Percentiles rank a stretch among this genome's conserved stretches.
Evolutionary conservation across 2,113 vertebrate genomes (phyloP).

Genomic region (Poicephalus gulielmi): DNA sequence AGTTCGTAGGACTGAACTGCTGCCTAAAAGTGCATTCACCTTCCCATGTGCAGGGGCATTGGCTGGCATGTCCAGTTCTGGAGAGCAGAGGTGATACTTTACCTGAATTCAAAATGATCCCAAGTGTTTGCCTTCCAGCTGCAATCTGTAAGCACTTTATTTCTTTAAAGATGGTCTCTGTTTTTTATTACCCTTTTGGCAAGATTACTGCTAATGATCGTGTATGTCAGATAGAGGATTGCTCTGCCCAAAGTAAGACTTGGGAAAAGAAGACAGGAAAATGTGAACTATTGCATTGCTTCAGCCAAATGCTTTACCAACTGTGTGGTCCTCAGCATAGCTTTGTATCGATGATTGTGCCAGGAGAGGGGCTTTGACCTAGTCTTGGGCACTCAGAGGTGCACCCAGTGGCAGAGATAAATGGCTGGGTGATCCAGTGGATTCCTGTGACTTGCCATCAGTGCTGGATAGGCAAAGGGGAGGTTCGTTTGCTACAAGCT

Average conservation of each 20-base stretch:
- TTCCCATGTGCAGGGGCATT: accelerated
- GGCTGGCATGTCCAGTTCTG: not conserved
- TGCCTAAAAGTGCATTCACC: not conserved
- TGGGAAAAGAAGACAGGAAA: not conserved
- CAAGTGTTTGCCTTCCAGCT: conserved; percentile 57
- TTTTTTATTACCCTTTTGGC: not conserved
- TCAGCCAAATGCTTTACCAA: not conserved
- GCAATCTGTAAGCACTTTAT: not conserved
- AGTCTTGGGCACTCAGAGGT: not conserved
- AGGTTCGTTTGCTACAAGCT: accelerated
- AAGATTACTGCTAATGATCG: not conserved
- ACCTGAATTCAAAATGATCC: not conserved
- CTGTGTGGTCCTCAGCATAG: accelerated
- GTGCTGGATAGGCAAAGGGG: not conserved
- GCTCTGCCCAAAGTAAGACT: not conserved
- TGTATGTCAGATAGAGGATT: not conserved
- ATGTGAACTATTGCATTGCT: not conserved
- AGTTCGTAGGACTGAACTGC: not conserved
- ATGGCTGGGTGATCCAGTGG: not conserved
- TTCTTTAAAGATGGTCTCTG: not conserved
- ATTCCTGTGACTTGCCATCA: not conserved
- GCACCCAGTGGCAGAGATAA: not conserved
- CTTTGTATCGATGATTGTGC: accelerated
- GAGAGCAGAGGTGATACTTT: not conserved
- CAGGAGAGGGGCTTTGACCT: not conserved